phyloP scores from a whole-genome alignment of 2,113 vertebrate genomes.

The Electrona antarctica region DNA sequence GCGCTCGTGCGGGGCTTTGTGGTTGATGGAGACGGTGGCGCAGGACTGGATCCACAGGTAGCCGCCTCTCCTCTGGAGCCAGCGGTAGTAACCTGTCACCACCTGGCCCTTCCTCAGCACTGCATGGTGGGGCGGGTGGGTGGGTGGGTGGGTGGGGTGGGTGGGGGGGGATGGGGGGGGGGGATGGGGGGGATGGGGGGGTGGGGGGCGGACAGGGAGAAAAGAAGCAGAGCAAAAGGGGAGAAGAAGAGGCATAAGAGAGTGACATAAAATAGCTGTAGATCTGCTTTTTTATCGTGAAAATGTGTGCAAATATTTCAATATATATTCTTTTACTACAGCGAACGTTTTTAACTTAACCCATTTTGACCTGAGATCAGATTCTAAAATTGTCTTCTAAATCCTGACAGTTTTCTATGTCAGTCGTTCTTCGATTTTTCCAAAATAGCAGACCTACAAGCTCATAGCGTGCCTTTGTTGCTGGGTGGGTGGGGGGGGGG shows the following conservation, averaged over 20 bases:
- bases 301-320: no score
- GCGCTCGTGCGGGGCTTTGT: constrained; percentile 88
- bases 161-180: background rate
- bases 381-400: no score
- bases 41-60: constrained; percentile 91
- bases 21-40: constrained; percentile 88
- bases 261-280: no score
- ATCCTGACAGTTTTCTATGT: no score
- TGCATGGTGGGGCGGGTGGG: constrained; percentile 44
- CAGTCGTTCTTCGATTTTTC: no score
- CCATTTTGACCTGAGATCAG: no score
- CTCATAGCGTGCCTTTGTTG: no score
- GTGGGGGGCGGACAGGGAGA: background rate
- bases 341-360: no score
- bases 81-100: constrained; percentile 88
- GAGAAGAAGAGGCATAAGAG: background rate
- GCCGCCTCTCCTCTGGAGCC: constrained; percentile 88
- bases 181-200: background rate
- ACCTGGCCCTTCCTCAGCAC: constrained; percentile 92
- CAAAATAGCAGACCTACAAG: no score
- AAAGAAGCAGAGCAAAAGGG: background rate
- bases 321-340: no score
- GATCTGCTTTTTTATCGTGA: no score
- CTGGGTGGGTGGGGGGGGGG: no score
- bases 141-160: background rate